Conservation (phyloP, 1,140 invertebrate genomes). For the Andricus grossulariae region DNA sequence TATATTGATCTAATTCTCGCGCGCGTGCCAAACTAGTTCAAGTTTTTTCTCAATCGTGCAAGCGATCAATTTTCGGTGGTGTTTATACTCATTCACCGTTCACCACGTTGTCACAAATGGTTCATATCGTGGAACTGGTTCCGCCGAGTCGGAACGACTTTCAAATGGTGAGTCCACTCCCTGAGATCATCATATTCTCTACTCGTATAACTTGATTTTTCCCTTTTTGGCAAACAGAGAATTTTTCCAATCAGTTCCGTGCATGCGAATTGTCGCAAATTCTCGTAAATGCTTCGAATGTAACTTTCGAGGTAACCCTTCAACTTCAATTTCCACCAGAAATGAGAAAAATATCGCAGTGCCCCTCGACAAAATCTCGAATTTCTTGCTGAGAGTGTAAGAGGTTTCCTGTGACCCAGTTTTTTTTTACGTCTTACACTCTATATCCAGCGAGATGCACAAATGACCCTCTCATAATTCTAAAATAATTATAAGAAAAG, state of each 20-base stretch:
- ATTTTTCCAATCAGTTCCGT: not conserved
- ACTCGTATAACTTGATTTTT: not conserved
- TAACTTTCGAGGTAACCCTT: not conserved
- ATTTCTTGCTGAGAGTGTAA: not conserved
- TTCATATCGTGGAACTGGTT: slow-evolving; percentile 74
- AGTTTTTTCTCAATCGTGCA: slow-evolving; percentile 20
- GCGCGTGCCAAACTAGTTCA: slow-evolving; percentile 24
- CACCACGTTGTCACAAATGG: slow-evolving; percentile 67
- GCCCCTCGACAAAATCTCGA: not conserved
- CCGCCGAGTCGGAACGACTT: slow-evolving; percentile 75
- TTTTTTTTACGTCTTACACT: not conserved
- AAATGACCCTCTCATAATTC: not conserved
- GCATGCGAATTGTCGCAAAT: slow-evolving; percentile 4
- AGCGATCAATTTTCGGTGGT: slow-evolving; percentile 13
- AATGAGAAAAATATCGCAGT: not conserved
- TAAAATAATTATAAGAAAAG: not conserved
- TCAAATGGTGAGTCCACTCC: slow-evolving; percentile 69
- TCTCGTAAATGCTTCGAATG: slow-evolving; percentile 1
- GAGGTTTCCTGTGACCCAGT: slow-evolving; percentile 15
- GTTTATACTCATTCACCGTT: slow-evolving; percentile 19
- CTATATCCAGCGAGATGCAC: not conserved
- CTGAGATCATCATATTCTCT: slow-evolving; percentile 4
- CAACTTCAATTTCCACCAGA: not conserved
- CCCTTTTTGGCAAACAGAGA: not conserved
- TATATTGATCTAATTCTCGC: slow-evolving; percentile 31